Conservation (phyloP, 1,140 invertebrate genomes). For the Notospermus geniculatus region DNA sequence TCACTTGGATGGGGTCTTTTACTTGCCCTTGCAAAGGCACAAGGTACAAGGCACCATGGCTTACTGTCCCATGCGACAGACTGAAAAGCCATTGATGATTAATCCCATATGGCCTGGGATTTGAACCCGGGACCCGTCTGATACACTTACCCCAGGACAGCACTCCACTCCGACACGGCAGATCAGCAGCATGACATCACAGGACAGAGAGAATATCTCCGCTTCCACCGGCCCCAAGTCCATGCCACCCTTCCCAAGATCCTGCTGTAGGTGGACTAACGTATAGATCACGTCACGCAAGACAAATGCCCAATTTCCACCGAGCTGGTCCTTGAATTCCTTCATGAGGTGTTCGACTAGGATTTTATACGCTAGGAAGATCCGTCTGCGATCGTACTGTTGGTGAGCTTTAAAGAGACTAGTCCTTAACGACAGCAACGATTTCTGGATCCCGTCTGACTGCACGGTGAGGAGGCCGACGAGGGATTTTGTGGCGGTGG, state of each 20-base stretch:
- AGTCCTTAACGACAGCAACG: slow-evolving; percentile 57
- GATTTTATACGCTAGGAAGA: slow-evolving; percentile 61
- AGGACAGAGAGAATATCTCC: background rate
- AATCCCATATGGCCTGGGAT: no score
- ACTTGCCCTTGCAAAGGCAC: no score
- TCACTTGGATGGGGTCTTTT: no score
- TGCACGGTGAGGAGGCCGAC: slow-evolving; percentile 29
- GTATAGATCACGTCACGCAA: slow-evolving; percentile 37
- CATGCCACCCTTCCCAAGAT: slow-evolving; percentile 21
- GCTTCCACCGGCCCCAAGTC: background rate
- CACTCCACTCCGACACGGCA: slow-evolving; percentile 12
- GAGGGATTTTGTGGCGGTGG: slow-evolving; percentile 27
- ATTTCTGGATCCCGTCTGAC: slow-evolving; percentile 54
- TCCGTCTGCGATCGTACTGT: slow-evolving; percentile 57
- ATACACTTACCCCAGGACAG: slow-evolving; percentile 33
- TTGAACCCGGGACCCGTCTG: slow-evolving; percentile 22
- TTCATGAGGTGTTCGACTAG: slow-evolving; percentile 47
- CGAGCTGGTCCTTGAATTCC: slow-evolving; percentile 29
- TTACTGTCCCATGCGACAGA: no score
- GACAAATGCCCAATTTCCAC: slow-evolving; percentile 33
- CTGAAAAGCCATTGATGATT: no score
- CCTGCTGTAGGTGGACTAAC: slow-evolving; percentile 29
- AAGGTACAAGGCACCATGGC: no score
- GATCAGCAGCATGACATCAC: slow-evolving; percentile 7
- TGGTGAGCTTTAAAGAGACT: slow-evolving; percentile 54